phyloP scores from a whole-genome alignment of 2,113 vertebrate genomes.

The Zosterops japonicus region DNA sequence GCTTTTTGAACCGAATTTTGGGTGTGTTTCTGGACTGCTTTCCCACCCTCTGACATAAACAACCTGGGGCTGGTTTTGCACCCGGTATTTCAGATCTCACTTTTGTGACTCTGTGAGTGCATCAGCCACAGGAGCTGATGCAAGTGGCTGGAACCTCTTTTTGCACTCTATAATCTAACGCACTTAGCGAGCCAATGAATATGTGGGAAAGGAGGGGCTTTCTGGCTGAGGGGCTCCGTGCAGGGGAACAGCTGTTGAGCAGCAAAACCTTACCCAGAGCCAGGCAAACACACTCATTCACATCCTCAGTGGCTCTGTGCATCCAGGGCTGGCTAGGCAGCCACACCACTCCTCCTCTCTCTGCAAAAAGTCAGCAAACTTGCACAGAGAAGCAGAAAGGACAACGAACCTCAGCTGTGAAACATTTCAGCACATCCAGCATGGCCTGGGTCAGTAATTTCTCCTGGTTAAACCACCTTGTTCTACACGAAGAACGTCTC shows the following conservation, averaged over 20 bases:
- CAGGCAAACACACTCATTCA: not conserved
- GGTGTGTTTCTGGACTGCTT: not conserved
- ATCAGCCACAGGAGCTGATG: not conserved
- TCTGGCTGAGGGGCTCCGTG: conserved; percentile 39
- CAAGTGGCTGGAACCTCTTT: conserved; percentile 33
- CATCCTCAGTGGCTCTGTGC: not conserved
- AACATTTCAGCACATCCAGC: not conserved
- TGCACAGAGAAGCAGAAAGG: not conserved
- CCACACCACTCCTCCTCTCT: not conserved
- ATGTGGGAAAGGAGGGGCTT: conserved; percentile 65
- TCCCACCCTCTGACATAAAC: not conserved
- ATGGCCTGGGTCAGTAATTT: conserved; percentile 58
- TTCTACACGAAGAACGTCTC: conserved; percentile 13
- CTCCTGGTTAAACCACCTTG: conserved; percentile 50
- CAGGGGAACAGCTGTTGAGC: conserved; percentile 26
- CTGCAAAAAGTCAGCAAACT: not conserved
- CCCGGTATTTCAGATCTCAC: not conserved
- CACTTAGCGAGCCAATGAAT: conserved; percentile 62
- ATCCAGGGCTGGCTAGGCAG: not conserved
- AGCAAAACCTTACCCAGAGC: conserved; percentile 12
- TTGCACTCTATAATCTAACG: not conserved
- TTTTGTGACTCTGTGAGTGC: not conserved
- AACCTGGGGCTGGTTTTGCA: not conserved
- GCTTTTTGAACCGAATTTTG: not conserved
- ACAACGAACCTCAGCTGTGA: not conserved